phyloP scores from a whole-genome alignment of 2,113 vertebrate genomes.

The Channa argus region DNA sequence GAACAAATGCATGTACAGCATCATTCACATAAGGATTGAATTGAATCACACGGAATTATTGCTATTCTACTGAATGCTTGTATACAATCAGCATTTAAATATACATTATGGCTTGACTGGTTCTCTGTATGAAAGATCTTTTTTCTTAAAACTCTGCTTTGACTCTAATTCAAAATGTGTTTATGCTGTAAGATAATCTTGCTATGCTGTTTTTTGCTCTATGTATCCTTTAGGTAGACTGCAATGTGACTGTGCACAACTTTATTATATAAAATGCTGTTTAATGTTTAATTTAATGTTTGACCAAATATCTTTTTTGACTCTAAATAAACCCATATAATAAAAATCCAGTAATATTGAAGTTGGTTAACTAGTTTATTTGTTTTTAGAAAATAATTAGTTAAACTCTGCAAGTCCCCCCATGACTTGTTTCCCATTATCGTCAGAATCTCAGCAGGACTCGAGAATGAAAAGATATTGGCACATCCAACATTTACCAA shows the following conservation, averaged over 20 bases:
- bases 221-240: constrained; percentile 17
- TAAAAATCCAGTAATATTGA: too few species aligned
- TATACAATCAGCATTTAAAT: too few species aligned
- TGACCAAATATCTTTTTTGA: too few species aligned
- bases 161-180: constrained; percentile 14
- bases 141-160: too few species aligned
- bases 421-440: background rate
- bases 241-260: background rate
- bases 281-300: too few species aligned
- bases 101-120: background rate
- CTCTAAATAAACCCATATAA: too few species aligned
- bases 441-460: background rate
- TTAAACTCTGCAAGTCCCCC: background rate
- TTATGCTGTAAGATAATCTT: background rate
- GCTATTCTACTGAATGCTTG: background rate
- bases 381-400: background rate
- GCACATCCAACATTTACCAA: background rate
- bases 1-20: background rate
- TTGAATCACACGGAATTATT: background rate
- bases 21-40: constrained; percentile 1
- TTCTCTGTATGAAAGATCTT: background rate
- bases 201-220: constrained; percentile 5
- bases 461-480: background rate
- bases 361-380: background rate
- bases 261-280: too few species aligned